Evolutionary conservation across 53 echinoderm and acorn worm genomes (phyloP).

Genomic region (Henricia sp.): DNA sequence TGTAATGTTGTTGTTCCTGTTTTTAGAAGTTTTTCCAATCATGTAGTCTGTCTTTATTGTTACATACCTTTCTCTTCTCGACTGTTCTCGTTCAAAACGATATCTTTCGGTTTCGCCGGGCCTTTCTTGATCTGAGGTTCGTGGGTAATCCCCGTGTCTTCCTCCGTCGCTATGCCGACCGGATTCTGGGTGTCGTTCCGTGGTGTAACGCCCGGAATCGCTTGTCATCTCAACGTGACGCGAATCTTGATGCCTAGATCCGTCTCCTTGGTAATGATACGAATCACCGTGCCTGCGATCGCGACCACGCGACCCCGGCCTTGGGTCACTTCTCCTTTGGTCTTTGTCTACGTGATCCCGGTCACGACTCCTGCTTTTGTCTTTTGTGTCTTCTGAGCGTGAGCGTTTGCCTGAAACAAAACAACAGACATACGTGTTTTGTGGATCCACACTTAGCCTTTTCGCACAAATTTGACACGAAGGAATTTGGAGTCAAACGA

Average conservation of each 20-base stretch:
- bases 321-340: slow-evolving; percentile 21
- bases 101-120: slow-evolving; percentile 46
- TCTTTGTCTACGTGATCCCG: slow-evolving; percentile 23
- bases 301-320: slow-evolving; percentile 1
- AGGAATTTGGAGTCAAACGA: too few relatives aligned
- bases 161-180: slow-evolving; percentile 24
- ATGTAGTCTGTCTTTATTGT: too few relatives aligned
- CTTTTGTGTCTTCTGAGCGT: slow-evolving; percentile 49
- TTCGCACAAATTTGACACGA: too few relatives aligned
- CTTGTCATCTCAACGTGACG: slow-evolving; percentile 41
- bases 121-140: slow-evolving; percentile 14
- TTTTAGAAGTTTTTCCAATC: too few relatives aligned
- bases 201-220: slow-evolving; percentile 3
- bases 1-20: too few relatives aligned
- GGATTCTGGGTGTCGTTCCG: background rate
- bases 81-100: slow-evolving; percentile 46
- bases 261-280: slow-evolving; percentile 33
- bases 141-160: background rate
- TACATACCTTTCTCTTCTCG: slow-evolving; percentile 56
- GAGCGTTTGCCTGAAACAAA: slow-evolving; percentile 57
- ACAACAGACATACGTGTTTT: too few relatives aligned
- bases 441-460: too few relatives aligned
- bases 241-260: slow-evolving; percentile 16
- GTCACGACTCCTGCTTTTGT: slow-evolving; percentile 30
- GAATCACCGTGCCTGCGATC: slow-evolving; percentile 27